These are phyloP conservation scores for Pomatostomus ruficeps DNA, from an alignment of 2,113 vertebrate species.

Conservation along the genomic window DNA sequence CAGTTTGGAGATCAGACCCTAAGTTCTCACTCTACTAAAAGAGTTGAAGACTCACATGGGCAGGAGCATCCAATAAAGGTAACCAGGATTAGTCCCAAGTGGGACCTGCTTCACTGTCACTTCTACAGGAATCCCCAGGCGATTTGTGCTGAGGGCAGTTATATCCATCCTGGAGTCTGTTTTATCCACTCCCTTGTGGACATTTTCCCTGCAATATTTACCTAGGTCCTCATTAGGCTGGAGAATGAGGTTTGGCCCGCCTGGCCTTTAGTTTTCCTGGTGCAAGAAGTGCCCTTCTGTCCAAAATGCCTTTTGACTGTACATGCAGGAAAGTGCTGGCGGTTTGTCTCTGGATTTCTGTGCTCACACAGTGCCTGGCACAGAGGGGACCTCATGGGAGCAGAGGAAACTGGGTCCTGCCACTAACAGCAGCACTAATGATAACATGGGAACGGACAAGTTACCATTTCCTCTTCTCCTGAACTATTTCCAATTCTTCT, in stretches of 20 bases:
- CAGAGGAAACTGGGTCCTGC: neutral
- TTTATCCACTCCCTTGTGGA: neutral
- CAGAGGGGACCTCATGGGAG: neutral
- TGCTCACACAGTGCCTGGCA: neutral
- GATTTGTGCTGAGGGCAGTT: neutral
- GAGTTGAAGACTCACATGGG: neutral
- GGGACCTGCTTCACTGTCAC: fast-evolving
- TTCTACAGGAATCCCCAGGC: neutral
- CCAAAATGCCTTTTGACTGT: neutral
- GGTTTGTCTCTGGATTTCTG: neutral
- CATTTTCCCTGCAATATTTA: neutral
- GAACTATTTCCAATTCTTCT: neutral
- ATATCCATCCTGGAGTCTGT: neutral
- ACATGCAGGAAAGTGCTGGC: fast-evolving
- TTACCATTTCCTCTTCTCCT: neutral
- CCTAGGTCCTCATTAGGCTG: neutral
- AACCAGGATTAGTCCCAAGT: neutral
- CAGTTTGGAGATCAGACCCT: neutral
- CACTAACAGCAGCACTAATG: neutral
- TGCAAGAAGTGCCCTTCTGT: neutral
- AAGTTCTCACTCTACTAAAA: neutral
- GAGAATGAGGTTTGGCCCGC: neutral
- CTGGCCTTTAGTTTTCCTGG: neutral
- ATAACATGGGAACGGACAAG: neutral
- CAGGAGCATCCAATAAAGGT: neutral